phyloP scores from a whole-genome alignment of 2,888 invertebrate genomes.

The Patella ulyssiponensis region DNA sequence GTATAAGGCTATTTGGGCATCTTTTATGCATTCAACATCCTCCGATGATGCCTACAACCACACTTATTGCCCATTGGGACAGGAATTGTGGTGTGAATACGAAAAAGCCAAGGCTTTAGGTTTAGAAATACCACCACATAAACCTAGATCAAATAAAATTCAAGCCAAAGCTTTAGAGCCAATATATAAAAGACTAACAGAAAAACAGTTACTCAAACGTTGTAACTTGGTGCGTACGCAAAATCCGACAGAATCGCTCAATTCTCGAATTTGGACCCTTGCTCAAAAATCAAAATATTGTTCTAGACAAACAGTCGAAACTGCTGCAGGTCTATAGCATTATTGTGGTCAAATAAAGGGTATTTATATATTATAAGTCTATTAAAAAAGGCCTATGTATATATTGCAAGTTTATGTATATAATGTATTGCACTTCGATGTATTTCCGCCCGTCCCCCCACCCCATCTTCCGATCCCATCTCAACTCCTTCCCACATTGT shows the following conservation, averaged over 20 bases:
- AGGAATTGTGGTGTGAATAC: not conserved
- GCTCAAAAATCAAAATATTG: not conserved
- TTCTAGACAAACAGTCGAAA: not conserved
- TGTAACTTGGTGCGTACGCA: not conserved
- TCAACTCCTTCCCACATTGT: too few relatives aligned
- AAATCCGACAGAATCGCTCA: not conserved
- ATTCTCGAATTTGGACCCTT: not conserved
- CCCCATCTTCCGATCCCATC: too few relatives aligned
- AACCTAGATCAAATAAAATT: not conserved
- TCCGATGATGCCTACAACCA: conserved; percentile 1
- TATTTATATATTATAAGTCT: not conserved
- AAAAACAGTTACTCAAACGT: not conserved
- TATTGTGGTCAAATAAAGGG: not conserved
- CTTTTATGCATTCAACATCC: not conserved
- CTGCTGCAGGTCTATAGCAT: not conserved
- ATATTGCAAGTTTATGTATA: too few relatives aligned
- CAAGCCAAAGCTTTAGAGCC: not conserved
- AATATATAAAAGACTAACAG: not conserved
- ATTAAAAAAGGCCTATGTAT: too few relatives aligned
- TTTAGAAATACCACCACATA: not conserved
- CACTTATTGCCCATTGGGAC: not conserved
- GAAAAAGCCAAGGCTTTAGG: not conserved
- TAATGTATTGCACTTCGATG: too few relatives aligned
- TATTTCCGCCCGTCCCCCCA: too few relatives aligned
- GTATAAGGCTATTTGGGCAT: conserved; percentile 3